Conservation (phyloP, 2,888 invertebrate genomes). For the Drosophila tripunctata region DNA sequence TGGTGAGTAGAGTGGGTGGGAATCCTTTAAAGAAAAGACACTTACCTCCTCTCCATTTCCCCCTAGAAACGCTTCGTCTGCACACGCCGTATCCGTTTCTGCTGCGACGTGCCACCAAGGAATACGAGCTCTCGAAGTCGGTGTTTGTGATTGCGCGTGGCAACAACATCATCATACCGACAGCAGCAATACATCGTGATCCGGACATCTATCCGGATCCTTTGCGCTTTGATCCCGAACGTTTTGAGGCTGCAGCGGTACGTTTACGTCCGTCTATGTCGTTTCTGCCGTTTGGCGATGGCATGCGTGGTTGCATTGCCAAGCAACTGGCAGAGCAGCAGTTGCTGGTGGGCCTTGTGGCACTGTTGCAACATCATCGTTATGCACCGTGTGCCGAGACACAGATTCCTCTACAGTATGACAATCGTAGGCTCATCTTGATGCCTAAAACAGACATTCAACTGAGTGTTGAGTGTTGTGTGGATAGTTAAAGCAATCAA, state of each 20-base stretch:
- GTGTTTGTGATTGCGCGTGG: constrained; percentile 76
- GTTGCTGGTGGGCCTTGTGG: constrained; percentile 70
- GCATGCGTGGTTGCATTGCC: constrained; percentile 77
- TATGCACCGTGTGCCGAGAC: constrained; percentile 73
- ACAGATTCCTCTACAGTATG: constrained; percentile 66
- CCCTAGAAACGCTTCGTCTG: constrained; percentile 84
- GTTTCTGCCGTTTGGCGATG: constrained; percentile 81
- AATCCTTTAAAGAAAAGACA: neutral
- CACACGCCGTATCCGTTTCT: constrained; percentile 84
- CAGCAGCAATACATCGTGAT: constrained; percentile 86
- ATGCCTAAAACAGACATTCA: constrained; percentile 70
- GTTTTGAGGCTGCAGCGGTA: constrained; percentile 86
- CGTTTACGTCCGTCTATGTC: constrained; percentile 83
- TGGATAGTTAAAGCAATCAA: constrained; percentile 19
- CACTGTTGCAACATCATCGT: constrained; percentile 64
- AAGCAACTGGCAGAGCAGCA: constrained; percentile 70
- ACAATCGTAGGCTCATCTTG: constrained; percentile 63
- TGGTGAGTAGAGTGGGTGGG: constrained; percentile 60
- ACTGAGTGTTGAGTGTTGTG: constrained; percentile 54
- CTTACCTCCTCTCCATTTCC: constrained; percentile 1
- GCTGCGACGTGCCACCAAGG: constrained; percentile 70
- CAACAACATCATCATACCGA: constrained; percentile 77
- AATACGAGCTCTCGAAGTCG: constrained; percentile 76
- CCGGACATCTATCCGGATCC: constrained; percentile 85
- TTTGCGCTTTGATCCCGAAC: constrained; percentile 86